phyloP scores from a whole-genome alignment of 53 echinoderm and acorn worm species.

The Echinarachnius parma region DNA sequence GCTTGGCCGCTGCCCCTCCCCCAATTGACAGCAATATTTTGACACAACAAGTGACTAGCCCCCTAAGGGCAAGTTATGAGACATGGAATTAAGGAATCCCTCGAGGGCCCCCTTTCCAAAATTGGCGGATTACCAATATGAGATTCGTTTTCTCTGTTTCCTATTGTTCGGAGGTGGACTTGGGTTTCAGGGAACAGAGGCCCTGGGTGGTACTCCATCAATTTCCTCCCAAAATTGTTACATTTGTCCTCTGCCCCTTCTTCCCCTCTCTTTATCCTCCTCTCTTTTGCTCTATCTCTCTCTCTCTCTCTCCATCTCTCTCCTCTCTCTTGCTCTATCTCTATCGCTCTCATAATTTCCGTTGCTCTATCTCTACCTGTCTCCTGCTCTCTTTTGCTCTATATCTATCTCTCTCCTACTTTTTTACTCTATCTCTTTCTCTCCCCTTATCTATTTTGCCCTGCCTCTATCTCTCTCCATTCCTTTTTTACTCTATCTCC shows the following conservation, averaged over 20 bases:
- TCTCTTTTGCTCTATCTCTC: not conserved
- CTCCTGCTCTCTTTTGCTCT: not conserved
- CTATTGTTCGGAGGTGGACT: constrained; percentile 3
- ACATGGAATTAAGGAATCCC: constrained; percentile 39
- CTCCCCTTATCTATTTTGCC: not conserved
- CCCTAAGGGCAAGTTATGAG: constrained; percentile 9
- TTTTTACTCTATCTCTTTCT: not conserved
- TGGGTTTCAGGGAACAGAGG: constrained; percentile 9
- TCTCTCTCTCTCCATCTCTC: not conserved
- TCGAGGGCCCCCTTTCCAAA: constrained; percentile 17
- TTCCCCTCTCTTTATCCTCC: not conserved
- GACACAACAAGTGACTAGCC: constrained; percentile 25
- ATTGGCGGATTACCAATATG: constrained; percentile 27
- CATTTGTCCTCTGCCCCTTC: no score
- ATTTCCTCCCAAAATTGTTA: no score
- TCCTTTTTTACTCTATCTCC: not conserved
- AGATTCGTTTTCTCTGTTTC: constrained; percentile 12
- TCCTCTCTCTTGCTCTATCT: not conserved
- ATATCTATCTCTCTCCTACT: not conserved
- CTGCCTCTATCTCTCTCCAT: not conserved
- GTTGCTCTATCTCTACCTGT: not conserved
- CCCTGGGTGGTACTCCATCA: constrained; percentile 33
- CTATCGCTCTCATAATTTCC: not conserved
- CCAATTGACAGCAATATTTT: constrained; percentile 26
- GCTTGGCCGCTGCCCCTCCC: not conserved